Evolutionary conservation across 2,888 invertebrate genomes (phyloP).

Genomic region (Plemyria rubiginata): DNA sequence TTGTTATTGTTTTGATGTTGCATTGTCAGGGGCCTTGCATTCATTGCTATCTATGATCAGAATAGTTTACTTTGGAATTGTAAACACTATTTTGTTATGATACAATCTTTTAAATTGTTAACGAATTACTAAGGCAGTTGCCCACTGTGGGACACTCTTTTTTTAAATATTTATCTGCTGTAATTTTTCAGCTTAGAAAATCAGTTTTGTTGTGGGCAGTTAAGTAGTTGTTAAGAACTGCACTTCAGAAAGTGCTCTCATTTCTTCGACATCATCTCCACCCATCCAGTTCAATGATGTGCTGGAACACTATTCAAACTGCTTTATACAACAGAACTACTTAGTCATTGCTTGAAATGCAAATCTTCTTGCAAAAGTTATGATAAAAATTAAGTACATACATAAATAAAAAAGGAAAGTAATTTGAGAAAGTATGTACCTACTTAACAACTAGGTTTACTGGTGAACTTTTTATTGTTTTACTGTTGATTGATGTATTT

Average conservation of each 20-base stretch:
- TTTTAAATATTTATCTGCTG: too few relatives aligned
- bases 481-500: too few relatives aligned
- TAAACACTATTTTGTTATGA: slow-evolving; percentile 31
- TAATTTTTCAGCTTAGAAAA: too few relatives aligned
- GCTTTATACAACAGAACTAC: too few relatives aligned
- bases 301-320: too few relatives aligned
- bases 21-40: slow-evolving; percentile 37
- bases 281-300: too few relatives aligned
- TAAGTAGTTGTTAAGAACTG: too few relatives aligned
- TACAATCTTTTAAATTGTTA: slow-evolving; percentile 19
- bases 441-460: too few relatives aligned
- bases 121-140: slow-evolving; percentile 8
- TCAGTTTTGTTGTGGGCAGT: too few relatives aligned
- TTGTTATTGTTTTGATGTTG: slow-evolving; percentile 40
- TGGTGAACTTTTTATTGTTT: too few relatives aligned
- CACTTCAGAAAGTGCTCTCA: too few relatives aligned
- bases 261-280: too few relatives aligned
- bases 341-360: background rate
- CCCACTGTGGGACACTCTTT: background rate
- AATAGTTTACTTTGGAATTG: slow-evolving; percentile 25
- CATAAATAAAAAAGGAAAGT: slow-evolving; percentile 30
- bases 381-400: slow-evolving; percentile 24
- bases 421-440: slow-evolving; percentile 18
- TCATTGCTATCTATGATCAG: slow-evolving; percentile 27
- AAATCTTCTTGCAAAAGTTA: slow-evolving; percentile 12